Percentiles rank a stretch among this genome's conserved stretches.
These are phyloP conservation scores for Ceriagrion tenellum DNA, from an alignment of 2,888 invertebrate genomes.

Conservation along the genomic window DNA sequence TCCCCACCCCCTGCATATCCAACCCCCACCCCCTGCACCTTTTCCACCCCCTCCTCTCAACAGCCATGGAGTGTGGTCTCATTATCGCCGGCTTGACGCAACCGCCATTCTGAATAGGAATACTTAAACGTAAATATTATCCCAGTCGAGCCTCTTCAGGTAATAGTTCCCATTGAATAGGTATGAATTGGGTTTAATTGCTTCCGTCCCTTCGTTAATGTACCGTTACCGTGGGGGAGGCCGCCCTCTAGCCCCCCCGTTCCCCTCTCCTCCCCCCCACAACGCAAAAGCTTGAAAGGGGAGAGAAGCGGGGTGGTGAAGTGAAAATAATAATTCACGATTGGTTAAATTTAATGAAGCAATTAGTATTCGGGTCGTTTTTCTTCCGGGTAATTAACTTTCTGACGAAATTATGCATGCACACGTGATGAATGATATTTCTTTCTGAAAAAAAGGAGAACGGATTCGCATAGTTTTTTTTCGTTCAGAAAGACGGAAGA, in stretches of 20 bases:
- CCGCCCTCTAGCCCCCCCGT: neutral
- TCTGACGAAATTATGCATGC: slow-evolving; percentile 55
- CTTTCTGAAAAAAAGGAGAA: neutral
- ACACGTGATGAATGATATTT: slow-evolving; percentile 53
- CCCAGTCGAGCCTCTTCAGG: slow-evolving; percentile 64
- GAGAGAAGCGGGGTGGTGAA: neutral
- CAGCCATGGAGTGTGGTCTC: slow-evolving; percentile 57
- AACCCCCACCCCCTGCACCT: neutral
- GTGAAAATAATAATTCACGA: slow-evolving; percentile 64
- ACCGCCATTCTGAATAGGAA: slow-evolving; percentile 68
- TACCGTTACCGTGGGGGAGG: slow-evolving; percentile 27
- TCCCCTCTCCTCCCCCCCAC: no score
- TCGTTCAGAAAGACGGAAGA: neutral
- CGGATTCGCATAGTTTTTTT: no score
- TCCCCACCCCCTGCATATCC: neutral
- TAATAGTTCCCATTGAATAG: slow-evolving; percentile 66
- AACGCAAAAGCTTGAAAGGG: no score
- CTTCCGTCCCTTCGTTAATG: slow-evolving; percentile 64
- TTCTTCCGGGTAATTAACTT: slow-evolving; percentile 65
- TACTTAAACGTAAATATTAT: slow-evolving; percentile 67
- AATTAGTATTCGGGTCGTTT: slow-evolving; percentile 67
- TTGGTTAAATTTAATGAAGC: slow-evolving; percentile 67
- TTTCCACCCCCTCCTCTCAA: neutral
- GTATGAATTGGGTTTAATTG: slow-evolving; percentile 67
- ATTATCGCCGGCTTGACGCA: slow-evolving; percentile 66